A percentile compares a stretch with the other conserved stretches of the same genome.
These are phyloP conservation scores for Mesaphorura yosii DNA, from an alignment of 1,140 invertebrate genomes.

Conservation along the genomic window DNA sequence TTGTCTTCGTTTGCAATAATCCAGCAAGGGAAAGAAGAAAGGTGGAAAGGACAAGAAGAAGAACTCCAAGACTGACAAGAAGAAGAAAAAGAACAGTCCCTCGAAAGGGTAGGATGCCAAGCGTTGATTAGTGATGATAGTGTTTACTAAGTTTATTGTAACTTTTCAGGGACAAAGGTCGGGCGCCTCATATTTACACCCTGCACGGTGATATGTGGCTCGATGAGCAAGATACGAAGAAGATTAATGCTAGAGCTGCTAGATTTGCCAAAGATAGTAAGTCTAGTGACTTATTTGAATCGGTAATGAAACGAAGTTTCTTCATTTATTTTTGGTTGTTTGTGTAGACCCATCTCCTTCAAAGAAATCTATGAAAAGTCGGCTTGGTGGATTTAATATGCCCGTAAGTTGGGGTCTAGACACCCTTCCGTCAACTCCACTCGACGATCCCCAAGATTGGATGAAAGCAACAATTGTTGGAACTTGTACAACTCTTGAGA, in stretches of 20 bases:
- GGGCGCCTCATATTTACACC: background rate
- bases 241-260: slow-evolving; percentile 66
- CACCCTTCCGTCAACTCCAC: slow-evolving; percentile 45
- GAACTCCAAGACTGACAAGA: slow-evolving; percentile 35
- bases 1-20: background rate
- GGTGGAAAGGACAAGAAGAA: slow-evolving; percentile 33
- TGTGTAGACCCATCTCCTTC: slow-evolving; percentile 32
- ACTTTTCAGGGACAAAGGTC: background rate
- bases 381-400: slow-evolving; percentile 26
- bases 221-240: slow-evolving; percentile 34
- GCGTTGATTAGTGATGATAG: slow-evolving; percentile 5
- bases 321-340: background rate
- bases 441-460: slow-evolving; percentile 53
- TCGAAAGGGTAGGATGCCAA: slow-evolving; percentile 39
- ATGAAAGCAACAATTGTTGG: slow-evolving; percentile 56
- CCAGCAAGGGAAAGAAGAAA: slow-evolving; percentile 31
- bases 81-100: slow-evolving; percentile 46
- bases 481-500: slow-evolving; percentile 82
- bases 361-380: slow-evolving; percentile 40
- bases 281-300: background rate
- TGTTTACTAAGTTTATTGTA: background rate
- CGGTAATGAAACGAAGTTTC: background rate
- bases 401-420: slow-evolving; percentile 39
- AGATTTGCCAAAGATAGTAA: slow-evolving; percentile 49
- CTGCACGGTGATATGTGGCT: background rate